Evolutionary conservation across 2,113 vertebrate species (phyloP), one percentile per base, ranked within the genome.

Genomic region (Python bivittatus): DNA sequence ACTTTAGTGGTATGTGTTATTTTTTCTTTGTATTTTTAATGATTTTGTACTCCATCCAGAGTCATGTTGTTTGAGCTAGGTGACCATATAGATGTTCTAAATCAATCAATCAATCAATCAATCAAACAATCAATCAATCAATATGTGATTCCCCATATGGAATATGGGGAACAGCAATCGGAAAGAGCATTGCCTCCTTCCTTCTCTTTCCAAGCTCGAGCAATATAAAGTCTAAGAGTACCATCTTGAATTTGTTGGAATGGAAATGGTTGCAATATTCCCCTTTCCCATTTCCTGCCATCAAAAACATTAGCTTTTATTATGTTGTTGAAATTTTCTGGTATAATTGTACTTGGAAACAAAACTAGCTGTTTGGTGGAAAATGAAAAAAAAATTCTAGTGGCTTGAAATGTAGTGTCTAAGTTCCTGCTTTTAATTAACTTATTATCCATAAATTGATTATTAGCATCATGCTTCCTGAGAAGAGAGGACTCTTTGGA

Each of bases 391-490:
- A 22, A 38, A 68, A 86, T 86, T 68, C 56, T 52, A 54, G 84
- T 60, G 15, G 27, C 58, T 61, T 68, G n/a, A 61, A 86, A 91
- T 56, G 91, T 42, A 3, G 42, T 53, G 52, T 91, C 87, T 48
- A 87, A 91, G 58, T 86, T 48, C 33, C 42, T 64, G n/a, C 84
- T 91, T 91, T 91, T 87, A 87, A 91, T 91, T 91, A 86, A 53
- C 60, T 86, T 25, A 48, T n/a, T 56, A 87, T 68, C 60, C 87
- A 91, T 91, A 56, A 86, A 87, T 86, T 64, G 90, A 92, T 33
- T 0, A 84, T 92, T 52, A 92, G 64, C 88, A 92, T 83, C 58
- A 44, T 54, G 79, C 27, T 42, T 64, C 58, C 48, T n/a, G n/a
- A n/a, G n/a, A n/a, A n/a, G n/a, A n/a, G n/a, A n/a, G n/a, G n/a